Evolutionary conservation across 2,113 vertebrate genomes (phyloP).

Genomic region (Gracilinanus agilis): DNA sequence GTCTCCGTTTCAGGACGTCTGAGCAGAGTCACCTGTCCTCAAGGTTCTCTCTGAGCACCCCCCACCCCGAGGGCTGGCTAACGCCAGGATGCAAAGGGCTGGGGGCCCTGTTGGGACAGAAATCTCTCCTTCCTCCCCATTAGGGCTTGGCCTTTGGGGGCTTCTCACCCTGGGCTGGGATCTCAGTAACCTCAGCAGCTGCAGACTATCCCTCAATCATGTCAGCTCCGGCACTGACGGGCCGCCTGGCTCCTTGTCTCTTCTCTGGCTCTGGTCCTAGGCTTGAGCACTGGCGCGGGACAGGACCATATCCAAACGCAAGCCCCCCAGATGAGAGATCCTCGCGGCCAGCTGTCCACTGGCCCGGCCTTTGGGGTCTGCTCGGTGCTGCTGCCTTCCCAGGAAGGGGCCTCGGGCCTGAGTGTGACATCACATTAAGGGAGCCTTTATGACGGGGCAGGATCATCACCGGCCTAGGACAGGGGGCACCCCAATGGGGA

Average conservation of each 20-base stretch:
- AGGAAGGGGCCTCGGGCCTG: background rate
- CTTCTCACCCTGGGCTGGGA: background rate
- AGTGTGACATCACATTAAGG: constrained; percentile 61
- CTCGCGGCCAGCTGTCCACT: background rate
- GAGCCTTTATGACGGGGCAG: constrained; percentile 63
- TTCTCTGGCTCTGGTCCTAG: background rate
- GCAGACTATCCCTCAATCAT: background rate
- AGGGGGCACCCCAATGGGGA: background rate
- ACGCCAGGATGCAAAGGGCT: background rate
- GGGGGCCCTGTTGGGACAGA: background rate
- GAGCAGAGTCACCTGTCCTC: too few relatives aligned
- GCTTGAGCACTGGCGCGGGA: background rate
- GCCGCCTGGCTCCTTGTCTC: background rate
- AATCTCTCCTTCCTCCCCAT: too few relatives aligned
- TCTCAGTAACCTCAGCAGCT: fast-evolving
- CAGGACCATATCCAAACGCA: background rate
- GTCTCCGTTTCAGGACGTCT: too few relatives aligned
- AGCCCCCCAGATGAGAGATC: background rate
- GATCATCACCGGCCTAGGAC: background rate
- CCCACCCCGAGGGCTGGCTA: too few relatives aligned
- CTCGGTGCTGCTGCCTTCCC: background rate
- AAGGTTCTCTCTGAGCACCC: background rate
- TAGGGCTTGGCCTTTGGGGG: too few relatives aligned
- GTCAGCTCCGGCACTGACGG: background rate
- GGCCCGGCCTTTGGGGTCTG: background rate